Conservation (phyloP, 2,113 vertebrate genomes). For the Rhodinocichla rosea region DNA sequence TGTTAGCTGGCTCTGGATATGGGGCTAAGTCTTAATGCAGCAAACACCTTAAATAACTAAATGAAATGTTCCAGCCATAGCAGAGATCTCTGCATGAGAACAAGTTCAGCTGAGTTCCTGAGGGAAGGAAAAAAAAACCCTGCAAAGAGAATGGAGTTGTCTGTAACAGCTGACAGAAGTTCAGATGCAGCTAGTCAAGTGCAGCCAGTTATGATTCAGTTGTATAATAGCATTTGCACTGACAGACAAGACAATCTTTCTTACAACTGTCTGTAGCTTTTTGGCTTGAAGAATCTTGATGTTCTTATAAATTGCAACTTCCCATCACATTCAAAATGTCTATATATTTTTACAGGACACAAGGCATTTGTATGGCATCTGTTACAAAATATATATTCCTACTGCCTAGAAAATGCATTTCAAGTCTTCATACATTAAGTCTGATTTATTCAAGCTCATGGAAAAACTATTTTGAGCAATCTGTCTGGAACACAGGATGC, state of each 20-base stretch:
- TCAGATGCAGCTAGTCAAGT: constrained; percentile 56
- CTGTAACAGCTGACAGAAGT: constrained; percentile 50
- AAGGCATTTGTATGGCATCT: constrained; percentile 63
- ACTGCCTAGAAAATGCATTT: constrained; percentile 36
- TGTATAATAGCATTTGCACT: constrained; percentile 55
- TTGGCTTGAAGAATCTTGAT: constrained; percentile 58
- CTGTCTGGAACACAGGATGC: neutral
- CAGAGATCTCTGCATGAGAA: neutral
- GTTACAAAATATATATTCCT: constrained; percentile 59
- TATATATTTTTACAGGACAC: constrained; percentile 66
- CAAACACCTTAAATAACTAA: neutral
- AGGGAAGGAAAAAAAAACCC: neutral
- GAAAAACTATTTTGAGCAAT: constrained; percentile 35
- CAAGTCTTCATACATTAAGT: constrained; percentile 53
- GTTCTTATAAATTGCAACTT: constrained; percentile 59
- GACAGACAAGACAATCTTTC: constrained; percentile 66
- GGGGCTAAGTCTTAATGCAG: neutral
- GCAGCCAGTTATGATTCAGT: constrained; percentile 62
- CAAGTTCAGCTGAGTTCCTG: neutral
- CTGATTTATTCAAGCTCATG: constrained; percentile 54
- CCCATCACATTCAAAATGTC: constrained; percentile 58
- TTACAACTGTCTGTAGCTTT: constrained; percentile 61
- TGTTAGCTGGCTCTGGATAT: neutral
- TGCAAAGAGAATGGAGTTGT: constrained; percentile 16
- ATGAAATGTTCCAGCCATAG: neutral